These are phyloP conservation scores for Lethenteron camtschaticum DNA, from an alignment of 2,113 vertebrate genomes.

Conservation along the genomic window DNA sequence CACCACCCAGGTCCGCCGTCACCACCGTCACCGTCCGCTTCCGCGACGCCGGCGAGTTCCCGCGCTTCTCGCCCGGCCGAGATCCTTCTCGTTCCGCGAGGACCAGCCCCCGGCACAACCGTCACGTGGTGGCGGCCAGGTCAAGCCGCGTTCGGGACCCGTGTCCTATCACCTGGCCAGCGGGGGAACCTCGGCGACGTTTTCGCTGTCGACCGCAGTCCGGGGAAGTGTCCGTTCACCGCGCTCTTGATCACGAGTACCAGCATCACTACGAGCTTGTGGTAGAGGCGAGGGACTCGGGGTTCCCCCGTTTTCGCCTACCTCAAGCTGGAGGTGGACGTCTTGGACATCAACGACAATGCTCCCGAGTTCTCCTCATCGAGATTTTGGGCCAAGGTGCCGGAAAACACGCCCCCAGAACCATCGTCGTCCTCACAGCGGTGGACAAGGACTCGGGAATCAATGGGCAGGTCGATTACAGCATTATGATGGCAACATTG, in stretches of 20 bases:
- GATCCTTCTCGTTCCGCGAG: slow-evolving; percentile 55
- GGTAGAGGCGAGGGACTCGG: slow-evolving; percentile 73
- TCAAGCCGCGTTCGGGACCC: slow-evolving; percentile 49
- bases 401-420: slow-evolving; percentile 55
- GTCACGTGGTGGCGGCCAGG: slow-evolving; percentile 38
- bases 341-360: slow-evolving; percentile 79
- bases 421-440: slow-evolving; percentile 45
- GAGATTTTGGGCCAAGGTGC: too few species aligned
- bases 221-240: slow-evolving; percentile 50
- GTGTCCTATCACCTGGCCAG: slow-evolving; percentile 78
- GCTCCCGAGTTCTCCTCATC: slow-evolving; percentile 32
- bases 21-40: slow-evolving; percentile 84
- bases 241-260: slow-evolving; percentile 53
- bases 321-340: slow-evolving; percentile 48
- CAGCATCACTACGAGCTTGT: slow-evolving; percentile 69
- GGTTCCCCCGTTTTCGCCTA: slow-evolving; percentile 84
- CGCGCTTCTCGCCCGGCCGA: slow-evolving; percentile 40
- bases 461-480: slow-evolving; percentile 62
- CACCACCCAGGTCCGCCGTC: slow-evolving; percentile 46
- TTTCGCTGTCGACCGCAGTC: slow-evolving; percentile 71
- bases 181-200: slow-evolving; percentile 53
- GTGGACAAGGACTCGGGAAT: slow-evolving; percentile 56
- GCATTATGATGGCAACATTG: slow-evolving; percentile 57
- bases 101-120: slow-evolving; percentile 44
- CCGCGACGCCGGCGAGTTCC: slow-evolving; percentile 56